These are phyloP conservation scores for Channa maculata DNA, from an alignment of 2,113 vertebrate genomes.

Conservation along the genomic window DNA sequence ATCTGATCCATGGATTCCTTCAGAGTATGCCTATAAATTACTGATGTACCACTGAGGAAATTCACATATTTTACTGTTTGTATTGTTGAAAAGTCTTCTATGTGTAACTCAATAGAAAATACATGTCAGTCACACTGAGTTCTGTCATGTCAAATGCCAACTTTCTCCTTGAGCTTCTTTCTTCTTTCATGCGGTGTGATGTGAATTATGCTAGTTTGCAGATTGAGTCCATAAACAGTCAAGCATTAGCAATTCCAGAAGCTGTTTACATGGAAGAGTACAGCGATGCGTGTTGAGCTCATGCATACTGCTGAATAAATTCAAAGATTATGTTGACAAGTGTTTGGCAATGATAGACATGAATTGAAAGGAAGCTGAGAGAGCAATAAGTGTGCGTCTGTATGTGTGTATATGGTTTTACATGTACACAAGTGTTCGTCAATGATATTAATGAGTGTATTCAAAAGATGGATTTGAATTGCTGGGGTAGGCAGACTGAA, in stretches of 20 bases:
- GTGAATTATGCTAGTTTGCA: conserved; percentile 57
- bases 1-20: conserved; percentile 21
- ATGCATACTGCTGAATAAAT: conserved; percentile 70
- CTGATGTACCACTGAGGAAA: not conserved
- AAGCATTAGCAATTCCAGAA: conserved; percentile 67
- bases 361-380: conserved; percentile 51
- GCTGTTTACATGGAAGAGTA: conserved; percentile 70
- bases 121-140: not conserved
- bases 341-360: conserved; percentile 68
- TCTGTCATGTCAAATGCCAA: not conserved
- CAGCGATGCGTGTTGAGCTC: conserved; percentile 64
- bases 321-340: conserved; percentile 74
- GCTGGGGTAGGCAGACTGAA: conserved; percentile 48
- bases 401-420: not conserved
- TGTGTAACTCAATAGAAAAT: not conserved
- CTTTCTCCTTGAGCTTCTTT: conserved; percentile 14
- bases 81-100: no score
- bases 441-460: conserved; percentile 68
- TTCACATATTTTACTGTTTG: not conserved
- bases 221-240: conserved; percentile 61
- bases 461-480: conserved; percentile 70
- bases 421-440: not conserved
- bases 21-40: not conserved
- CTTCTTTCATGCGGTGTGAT: conserved; percentile 26
- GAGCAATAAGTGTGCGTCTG: conserved; percentile 10